A percentile compares a stretch with the other conserved stretches of the same genome.
These are phyloP conservation scores for Eunapius fragilis DNA, from an alignment of 37 sponge, comb jelly and placozoan genomes.

Conservation along the genomic window DNA sequence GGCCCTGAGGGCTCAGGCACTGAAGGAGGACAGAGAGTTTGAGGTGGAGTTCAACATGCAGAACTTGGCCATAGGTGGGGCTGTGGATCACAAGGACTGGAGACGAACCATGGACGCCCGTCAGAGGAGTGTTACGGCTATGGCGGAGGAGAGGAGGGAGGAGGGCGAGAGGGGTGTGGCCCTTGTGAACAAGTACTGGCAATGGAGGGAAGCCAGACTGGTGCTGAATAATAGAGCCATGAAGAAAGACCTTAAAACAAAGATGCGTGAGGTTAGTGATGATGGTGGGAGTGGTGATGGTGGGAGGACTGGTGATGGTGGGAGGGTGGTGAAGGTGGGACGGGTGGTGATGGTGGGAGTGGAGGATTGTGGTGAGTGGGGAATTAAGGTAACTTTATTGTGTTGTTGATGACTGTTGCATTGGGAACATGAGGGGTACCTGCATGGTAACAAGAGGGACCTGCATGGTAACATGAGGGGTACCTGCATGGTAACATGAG, in stretches of 20 bases:
- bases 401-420: neutral
- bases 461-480: too few species aligned
- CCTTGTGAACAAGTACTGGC: constrained; percentile 27
- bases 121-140: neutral
- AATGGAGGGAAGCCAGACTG: constrained; percentile 29
- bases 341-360: neutral
- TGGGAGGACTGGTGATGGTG: too few species aligned
- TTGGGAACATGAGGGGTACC: too few species aligned
- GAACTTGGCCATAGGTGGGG: constrained; percentile 14
- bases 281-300: too few species aligned
- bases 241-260: constrained; percentile 36
- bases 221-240: neutral
- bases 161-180: constrained; percentile 12
- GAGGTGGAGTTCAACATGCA: constrained; percentile 36
- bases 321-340: neutral
- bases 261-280: constrained; percentile 33
- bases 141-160: constrained; percentile 14
- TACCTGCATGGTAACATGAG: too few species aligned
- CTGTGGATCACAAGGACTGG: constrained; percentile 35
- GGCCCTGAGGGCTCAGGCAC: neutral
- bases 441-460: too few species aligned
- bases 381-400: too few species aligned
- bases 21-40: constrained; percentile 34
- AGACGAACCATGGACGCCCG: neutral
- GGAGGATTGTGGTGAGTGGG: neutral